Percentiles rank a stretch among this genome's conserved stretches.
These are phyloP conservation scores for Coracias cyanogaster DNA, from an alignment of 2,797 vertebrate species.

Conservation along the genomic window DNA sequence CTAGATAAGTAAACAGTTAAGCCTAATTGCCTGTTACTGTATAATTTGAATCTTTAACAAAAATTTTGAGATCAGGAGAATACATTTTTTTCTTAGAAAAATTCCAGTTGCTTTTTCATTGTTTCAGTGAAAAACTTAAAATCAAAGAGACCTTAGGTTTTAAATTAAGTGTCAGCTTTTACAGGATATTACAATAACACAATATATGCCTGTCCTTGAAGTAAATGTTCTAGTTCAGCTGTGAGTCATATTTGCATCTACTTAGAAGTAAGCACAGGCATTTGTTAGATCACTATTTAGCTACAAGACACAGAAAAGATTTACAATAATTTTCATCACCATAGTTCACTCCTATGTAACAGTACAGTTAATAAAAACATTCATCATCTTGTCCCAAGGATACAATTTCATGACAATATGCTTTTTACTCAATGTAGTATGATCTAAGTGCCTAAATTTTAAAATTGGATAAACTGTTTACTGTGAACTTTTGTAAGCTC, in stretches of 20 bases:
- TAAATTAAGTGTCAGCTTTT: slow-evolving; percentile 37
- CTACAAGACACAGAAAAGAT: background rate
- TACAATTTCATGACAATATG: background rate
- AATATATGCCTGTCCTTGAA: slow-evolving; percentile 47
- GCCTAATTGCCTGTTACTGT: slow-evolving; percentile 7
- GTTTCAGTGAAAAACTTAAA: background rate
- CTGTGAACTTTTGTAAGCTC: background rate
- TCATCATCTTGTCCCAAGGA: slow-evolving; percentile 7
- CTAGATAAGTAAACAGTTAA: slow-evolving; percentile 14
- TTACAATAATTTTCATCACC: slow-evolving; percentile 1
- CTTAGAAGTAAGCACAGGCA: background rate
- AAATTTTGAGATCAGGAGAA: background rate
- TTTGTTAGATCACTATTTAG: slow-evolving; percentile 7
- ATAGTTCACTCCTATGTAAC: background rate
- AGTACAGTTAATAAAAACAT: background rate
- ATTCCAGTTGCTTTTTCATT: background rate
- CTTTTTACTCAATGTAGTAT: background rate
- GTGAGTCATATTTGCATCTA: slow-evolving; percentile 48
- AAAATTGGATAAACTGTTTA: background rate
- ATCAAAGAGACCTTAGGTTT: background rate
- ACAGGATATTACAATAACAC: slow-evolving; percentile 7
- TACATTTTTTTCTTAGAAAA: background rate
- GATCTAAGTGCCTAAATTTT: background rate
- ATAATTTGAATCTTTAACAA: background rate
- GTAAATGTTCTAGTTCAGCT: slow-evolving; percentile 13